phyloP scores from a whole-genome alignment of 2,113 vertebrate species.

The Gnathonemus longibarbis region DNA sequence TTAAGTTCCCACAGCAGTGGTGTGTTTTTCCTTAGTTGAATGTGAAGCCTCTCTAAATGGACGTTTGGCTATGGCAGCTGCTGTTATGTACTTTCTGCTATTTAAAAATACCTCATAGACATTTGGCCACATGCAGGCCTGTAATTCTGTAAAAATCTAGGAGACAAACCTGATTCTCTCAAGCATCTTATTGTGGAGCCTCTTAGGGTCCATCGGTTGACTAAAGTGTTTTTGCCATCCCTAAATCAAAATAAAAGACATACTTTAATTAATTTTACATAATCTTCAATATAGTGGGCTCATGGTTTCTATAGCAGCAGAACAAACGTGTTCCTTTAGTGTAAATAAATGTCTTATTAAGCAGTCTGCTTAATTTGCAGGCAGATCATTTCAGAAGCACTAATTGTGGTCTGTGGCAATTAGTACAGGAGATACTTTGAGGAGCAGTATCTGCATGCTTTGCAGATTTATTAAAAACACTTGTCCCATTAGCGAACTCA shows the following conservation, averaged over 20 bases:
- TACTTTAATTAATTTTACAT: neutral
- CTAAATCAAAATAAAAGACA: slow-evolving; percentile 1
- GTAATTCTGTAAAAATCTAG: neutral
- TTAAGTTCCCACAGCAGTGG: neutral
- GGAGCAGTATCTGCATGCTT: slow-evolving; percentile 30
- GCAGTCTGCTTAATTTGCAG: slow-evolving; percentile 28
- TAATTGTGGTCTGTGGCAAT: slow-evolving; percentile 40
- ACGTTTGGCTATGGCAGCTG: neutral
- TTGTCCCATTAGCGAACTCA: slow-evolving; percentile 32
- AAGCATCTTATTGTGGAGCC: neutral
- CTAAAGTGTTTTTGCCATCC: neutral
- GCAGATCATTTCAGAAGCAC: slow-evolving; percentile 28
- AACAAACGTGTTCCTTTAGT: slow-evolving; percentile 16
- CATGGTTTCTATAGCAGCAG: slow-evolving; percentile 28
- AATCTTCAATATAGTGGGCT: slow-evolving; percentile 1
- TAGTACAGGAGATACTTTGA: slow-evolving; percentile 31
- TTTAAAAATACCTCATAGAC: neutral
- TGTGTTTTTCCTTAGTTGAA: neutral
- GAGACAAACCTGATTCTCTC: neutral
- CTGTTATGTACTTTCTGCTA: neutral
- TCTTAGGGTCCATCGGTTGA: neutral
- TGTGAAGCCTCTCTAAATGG: neutral
- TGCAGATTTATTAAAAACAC: slow-evolving; percentile 31
- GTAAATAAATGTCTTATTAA: slow-evolving; percentile 27
- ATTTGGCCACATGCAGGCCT: neutral